A percentile compares a stretch with the other conserved stretches of the same genome.
Evolutionary conservation across 2,888 invertebrate species (phyloP).

Genomic region (Philaethria dido): DNA sequence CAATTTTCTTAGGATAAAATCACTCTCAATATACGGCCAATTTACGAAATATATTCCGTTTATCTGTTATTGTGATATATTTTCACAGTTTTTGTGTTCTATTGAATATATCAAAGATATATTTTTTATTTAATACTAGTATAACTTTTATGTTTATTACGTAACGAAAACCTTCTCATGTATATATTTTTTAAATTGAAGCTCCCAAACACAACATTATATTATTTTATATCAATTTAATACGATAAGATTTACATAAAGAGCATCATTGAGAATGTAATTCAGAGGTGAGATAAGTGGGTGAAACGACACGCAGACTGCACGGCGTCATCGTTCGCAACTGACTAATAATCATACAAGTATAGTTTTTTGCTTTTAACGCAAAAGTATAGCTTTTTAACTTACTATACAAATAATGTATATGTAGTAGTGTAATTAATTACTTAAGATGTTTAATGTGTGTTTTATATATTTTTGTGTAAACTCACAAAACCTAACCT

Average conservation of each 20-base stretch:
- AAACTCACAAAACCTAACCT: neutral
- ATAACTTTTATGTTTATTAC: neutral
- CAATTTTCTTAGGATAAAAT: slow-evolving; percentile 36
- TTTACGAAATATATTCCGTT: slow-evolving; percentile 7
- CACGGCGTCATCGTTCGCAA: slow-evolving; percentile 58
- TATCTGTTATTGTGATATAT: neutral
- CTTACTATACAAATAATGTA: neutral
- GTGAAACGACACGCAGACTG: slow-evolving; percentile 58
- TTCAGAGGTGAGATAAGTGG: slow-evolving; percentile 50
- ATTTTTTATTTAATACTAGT: neutral
- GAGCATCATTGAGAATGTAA: slow-evolving; percentile 33
- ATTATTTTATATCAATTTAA: slow-evolving; percentile 14
- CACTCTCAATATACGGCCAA: slow-evolving; percentile 2
- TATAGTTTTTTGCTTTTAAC: slow-evolving; percentile 21
- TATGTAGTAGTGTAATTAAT: neutral
- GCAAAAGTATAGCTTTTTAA: neutral
- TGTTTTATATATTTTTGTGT: neutral
- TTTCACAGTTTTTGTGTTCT: neutral
- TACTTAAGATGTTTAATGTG: neutral
- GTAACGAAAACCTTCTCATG: too few relatives aligned
- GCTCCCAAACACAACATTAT: neutral
- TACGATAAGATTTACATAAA: slow-evolving; percentile 33
- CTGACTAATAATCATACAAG: slow-evolving; percentile 45
- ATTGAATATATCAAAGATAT: neutral
- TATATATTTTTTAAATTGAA: neutral